Evolutionary conservation across 2,888 invertebrate genomes (phyloP).

Genomic region (Polietes domitor): DNA sequence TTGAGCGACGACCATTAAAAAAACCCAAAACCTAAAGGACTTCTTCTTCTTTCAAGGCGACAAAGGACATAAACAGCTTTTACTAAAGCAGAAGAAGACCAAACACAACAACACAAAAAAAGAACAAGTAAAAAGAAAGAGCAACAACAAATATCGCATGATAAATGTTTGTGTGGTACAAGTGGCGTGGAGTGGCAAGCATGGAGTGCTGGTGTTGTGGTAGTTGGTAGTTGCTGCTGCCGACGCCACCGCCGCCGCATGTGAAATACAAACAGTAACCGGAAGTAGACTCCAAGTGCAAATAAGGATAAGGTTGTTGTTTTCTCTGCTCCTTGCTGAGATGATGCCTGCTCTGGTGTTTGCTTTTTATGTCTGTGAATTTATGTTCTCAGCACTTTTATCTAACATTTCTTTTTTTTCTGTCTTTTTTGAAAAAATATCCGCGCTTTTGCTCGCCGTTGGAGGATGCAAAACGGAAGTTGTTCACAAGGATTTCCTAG

Average conservation of each 20-base stretch:
- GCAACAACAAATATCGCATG: constrained; percentile 40
- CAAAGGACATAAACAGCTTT: constrained; percentile 59
- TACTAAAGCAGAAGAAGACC: background rate
- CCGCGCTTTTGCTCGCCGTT: background rate
- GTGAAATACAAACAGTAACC: constrained; percentile 65
- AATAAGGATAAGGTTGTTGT: constrained; percentile 63
- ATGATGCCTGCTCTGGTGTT: too few species aligned
- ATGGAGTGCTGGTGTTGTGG: constrained; percentile 12
- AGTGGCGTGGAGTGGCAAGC: background rate
- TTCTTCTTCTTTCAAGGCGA: constrained; percentile 45
- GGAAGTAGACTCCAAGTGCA: constrained; percentile 69
- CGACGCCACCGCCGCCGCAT: constrained; percentile 41
- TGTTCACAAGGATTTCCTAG: constrained; percentile 66
- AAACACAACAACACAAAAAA: background rate
- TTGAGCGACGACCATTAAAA: constrained; percentile 39
- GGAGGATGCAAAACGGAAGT: constrained; percentile 64
- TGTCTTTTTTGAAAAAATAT: constrained; percentile 1
- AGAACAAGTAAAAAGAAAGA: background rate
- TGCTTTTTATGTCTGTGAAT: background rate
- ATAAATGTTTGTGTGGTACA: constrained; percentile 33
- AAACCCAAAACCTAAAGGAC: constrained; percentile 60
- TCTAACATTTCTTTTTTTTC: background rate
- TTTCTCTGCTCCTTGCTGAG: too few species aligned
- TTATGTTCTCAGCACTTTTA: constrained; percentile 4
- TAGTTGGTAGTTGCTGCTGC: constrained; percentile 2